Evolutionary conservation across 1,140 invertebrate genomes (phyloP), one percentile per base, ranked within the genome.

Genomic region (Bactericera cockerelli): DNA sequence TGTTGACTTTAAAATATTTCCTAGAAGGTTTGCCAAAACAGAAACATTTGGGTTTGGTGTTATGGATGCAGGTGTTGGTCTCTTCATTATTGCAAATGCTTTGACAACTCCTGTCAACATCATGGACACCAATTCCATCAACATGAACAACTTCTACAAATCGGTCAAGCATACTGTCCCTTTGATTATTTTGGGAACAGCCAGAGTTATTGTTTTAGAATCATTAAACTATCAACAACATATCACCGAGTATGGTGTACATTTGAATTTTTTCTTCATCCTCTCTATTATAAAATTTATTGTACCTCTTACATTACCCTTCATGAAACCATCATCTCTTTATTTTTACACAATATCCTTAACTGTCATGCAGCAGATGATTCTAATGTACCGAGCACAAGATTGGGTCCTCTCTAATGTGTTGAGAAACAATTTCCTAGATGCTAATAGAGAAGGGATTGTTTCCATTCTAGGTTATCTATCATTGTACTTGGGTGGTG

Each of bases 221-320:
- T 66, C 75, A 59, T 70, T 83, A 2, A 78, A 87, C 59, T 98
- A 98, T 71, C 84, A 91, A 58, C 82, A 87, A 67, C 86, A 93
- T 71, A 77, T 89, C 0, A 79, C 82, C 4, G 95, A 98, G 69
- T 98, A 98, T 76, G 95, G 94, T 2, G 76, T 86, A 3, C 93
- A 97, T 73, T 95, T 93, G 89, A 98, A 98, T 71, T 98, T 98
- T 69, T 98, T 97, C 68, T 82, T 95, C 59, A 96, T 91, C 1
- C 70, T 98, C 33, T 89, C 87, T 24, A 72, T 84, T 42, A 83
- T 89, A 3, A 93, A 90, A 77, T 68, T 93, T 1, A 66, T 87
- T 21, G 79, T 79, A 22, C 79, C 77, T 25, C 61, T 81, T 28
- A 64, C 86, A 25, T 70, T 82, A 14, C 72, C 69, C 38, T 68